A percentile compares a stretch with the other conserved stretches of the same genome.
phyloP scores from a whole-genome alignment of 2,113 vertebrate genomes.

The Psophia crepitans region DNA sequence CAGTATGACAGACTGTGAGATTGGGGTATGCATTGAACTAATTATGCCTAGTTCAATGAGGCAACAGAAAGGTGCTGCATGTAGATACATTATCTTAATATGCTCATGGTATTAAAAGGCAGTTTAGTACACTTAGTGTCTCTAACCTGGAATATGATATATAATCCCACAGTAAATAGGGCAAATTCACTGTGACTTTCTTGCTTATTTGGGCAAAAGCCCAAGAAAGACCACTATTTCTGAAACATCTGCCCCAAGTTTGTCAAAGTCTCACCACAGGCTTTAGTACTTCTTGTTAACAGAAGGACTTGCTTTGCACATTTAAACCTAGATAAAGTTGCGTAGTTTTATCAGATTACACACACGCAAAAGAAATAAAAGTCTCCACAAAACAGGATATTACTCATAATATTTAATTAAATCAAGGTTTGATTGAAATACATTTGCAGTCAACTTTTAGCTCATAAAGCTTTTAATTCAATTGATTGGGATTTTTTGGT shows the following conservation, averaged over 20 bases:
- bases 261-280: background rate
- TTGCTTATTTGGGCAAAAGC: background rate
- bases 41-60: background rate
- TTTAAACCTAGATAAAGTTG: background rate
- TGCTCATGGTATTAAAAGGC: background rate
- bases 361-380: background rate
- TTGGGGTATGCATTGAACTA: background rate
- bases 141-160: background rate
- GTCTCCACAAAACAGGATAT: background rate
- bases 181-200: background rate
- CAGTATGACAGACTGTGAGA: background rate
- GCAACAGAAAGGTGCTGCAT: background rate
- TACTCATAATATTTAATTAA: constrained; percentile 8
- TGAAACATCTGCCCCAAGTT: background rate
- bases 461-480: background rate
- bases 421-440: constrained; percentile 18
- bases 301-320: background rate
- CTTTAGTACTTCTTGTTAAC: background rate
- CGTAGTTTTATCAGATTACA: background rate
- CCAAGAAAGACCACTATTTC: background rate
- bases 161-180: background rate
- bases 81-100: background rate
- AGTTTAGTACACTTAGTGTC: background rate
- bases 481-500: background rate
- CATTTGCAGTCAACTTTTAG: background rate